A percentile compares a stretch with the other conserved stretches of the same genome.
These are phyloP conservation scores for Acleris laterana DNA, from an alignment of 2,888 invertebrate species.

Conservation along the genomic window DNA sequence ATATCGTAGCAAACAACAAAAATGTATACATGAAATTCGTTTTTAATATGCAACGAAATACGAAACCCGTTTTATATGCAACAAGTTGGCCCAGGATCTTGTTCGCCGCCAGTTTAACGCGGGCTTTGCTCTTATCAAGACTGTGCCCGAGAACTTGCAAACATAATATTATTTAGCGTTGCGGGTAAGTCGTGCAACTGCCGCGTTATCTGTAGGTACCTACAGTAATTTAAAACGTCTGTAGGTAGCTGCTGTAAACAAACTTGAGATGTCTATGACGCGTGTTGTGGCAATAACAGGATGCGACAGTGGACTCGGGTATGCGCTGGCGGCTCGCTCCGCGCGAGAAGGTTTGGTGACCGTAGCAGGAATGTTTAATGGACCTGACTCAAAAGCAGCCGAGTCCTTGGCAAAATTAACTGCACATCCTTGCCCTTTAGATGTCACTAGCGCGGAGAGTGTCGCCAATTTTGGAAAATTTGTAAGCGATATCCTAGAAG, in stretches of 20 bases:
- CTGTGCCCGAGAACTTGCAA: slow-evolving; percentile 35
- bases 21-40: slow-evolving; percentile 68
- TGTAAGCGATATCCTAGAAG: slow-evolving; percentile 71
- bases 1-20: slow-evolving; percentile 4
- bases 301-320: slow-evolving; percentile 94
- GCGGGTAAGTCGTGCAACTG: slow-evolving; percentile 3
- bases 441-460: slow-evolving; percentile 87
- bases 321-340: slow-evolving; percentile 86
- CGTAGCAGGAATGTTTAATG: slow-evolving; percentile 88
- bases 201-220: slow-evolving; percentile 1
- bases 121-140: slow-evolving; percentile 48
- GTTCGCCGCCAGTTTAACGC: slow-evolving; percentile 55
- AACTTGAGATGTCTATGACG: slow-evolving; percentile 49
- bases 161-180: slow-evolving; percentile 19
- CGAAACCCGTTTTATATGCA: slow-evolving; percentile 75
- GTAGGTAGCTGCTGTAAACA: background rate
- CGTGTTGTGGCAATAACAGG: slow-evolving; percentile 90
- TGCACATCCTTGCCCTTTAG: slow-evolving; percentile 83
- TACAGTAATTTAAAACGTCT: slow-evolving; percentile 1
- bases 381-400: slow-evolving; percentile 79
- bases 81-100: slow-evolving; percentile 48
- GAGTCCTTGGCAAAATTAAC: slow-evolving; percentile 67
- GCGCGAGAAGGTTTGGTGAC: slow-evolving; percentile 88
- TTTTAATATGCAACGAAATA: slow-evolving; percentile 78
- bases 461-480: slow-evolving; percentile 78